These are phyloP conservation scores for Megathymus violae DNA, from an alignment of 1,140 invertebrate species.

Conservation along the genomic window DNA sequence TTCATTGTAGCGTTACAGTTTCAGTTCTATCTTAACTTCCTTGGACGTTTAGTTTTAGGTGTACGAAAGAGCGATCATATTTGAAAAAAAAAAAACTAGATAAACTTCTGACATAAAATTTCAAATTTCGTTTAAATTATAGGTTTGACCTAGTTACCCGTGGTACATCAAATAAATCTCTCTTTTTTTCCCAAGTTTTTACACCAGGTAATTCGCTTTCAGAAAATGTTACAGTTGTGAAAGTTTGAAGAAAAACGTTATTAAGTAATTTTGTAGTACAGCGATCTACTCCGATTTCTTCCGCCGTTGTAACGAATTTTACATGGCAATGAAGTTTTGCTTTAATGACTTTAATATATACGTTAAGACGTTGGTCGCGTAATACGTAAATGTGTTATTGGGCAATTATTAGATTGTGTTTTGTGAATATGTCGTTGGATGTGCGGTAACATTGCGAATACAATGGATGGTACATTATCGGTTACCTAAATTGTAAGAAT, in stretches of 20 bases:
- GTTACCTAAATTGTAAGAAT: conserved; percentile 15
- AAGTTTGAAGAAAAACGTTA: conserved; percentile 34
- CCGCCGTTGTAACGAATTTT: conserved; percentile 27
- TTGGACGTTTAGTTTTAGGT: neutral
- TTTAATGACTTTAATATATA: conserved; percentile 18
- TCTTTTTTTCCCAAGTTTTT: conserved; percentile 27
- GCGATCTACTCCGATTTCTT: conserved; percentile 29
- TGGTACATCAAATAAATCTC: conserved; percentile 20
- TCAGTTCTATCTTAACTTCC: neutral
- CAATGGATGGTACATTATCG: conserved; percentile 12
- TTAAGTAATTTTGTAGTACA: conserved; percentile 27
- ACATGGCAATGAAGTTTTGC: conserved; percentile 28
- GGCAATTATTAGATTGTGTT: conserved; percentile 12
- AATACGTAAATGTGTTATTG: conserved; percentile 15
- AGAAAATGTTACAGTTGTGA: conserved; percentile 32
- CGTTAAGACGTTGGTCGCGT: conserved; percentile 19
- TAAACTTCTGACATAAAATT: no score
- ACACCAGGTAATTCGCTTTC: conserved; percentile 24
- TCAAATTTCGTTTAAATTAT: neutral
- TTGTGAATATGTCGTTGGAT: conserved; percentile 4
- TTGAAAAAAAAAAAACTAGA: no score
- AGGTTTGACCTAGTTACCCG: conserved; percentile 14
- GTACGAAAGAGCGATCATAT: no score
- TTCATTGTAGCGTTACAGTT: neutral
- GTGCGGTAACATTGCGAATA: conserved; percentile 22